These are phyloP conservation scores for Jordanella pulchra DNA, from an alignment of 2,797 vertebrate genomes.

Conservation along the genomic window DNA sequence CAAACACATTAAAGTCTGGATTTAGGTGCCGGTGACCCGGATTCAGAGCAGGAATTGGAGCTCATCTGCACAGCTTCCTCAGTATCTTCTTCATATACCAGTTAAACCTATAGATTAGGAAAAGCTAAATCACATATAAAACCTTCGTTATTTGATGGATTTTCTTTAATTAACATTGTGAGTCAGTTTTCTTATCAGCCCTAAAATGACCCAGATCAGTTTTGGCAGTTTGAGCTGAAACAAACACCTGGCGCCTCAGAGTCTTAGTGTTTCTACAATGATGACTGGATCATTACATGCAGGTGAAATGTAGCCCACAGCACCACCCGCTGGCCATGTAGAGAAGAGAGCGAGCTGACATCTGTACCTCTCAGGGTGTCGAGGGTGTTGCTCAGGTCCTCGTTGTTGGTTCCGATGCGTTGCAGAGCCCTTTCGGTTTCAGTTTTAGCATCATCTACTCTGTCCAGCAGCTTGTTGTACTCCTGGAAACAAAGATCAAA, in stretches of 20 bases:
- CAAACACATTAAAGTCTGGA: no score
- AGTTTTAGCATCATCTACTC: slow-evolving; percentile 81
- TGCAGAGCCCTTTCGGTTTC: slow-evolving; percentile 79
- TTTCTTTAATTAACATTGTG: no score
- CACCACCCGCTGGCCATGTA: neutral
- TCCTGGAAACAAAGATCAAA: slow-evolving; percentile 65
- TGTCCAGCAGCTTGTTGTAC: slow-evolving; percentile 78
- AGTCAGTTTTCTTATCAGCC: no score
- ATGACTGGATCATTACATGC: no score
- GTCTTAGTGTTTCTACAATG: no score
- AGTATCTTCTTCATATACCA: no score
- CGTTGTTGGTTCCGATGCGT: slow-evolving; percentile 80
- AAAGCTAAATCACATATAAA: neutral
- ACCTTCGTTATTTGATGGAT: no score
- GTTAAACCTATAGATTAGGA: neutral
- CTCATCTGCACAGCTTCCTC: no score
- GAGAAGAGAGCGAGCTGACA: rapidly evolving
- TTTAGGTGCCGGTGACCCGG: neutral
- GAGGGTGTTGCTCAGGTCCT: slow-evolving; percentile 83
- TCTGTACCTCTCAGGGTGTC: slow-evolving; percentile 82
- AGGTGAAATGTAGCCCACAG: neutral
- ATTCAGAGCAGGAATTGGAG: neutral
- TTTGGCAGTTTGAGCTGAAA: no score
- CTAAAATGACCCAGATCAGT: no score
- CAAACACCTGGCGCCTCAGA: no score